These are phyloP conservation scores for Heptranchias perlo DNA, from an alignment of 2,113 vertebrate genomes.

Conservation along the genomic window DNA sequence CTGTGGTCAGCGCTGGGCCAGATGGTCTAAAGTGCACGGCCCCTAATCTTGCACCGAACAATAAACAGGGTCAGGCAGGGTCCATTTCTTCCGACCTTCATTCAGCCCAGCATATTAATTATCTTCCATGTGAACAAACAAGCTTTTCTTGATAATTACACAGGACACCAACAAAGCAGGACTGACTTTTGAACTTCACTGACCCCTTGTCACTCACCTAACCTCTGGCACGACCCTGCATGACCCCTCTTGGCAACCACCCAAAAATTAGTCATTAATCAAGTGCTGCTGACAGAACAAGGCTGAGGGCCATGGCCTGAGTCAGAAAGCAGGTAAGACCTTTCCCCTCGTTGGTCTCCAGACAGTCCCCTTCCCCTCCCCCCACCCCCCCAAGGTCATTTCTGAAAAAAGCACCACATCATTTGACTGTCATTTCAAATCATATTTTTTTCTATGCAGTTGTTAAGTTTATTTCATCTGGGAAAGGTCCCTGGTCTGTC, in stretches of 20 bases:
- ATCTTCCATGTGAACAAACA: constrained; percentile 53
- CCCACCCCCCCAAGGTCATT: constrained; percentile 41
- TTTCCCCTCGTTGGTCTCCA: not conserved
- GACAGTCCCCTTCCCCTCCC: constrained; percentile 39
- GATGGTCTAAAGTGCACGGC: not conserved
- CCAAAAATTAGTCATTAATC: constrained; percentile 37
- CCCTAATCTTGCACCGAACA: constrained; percentile 40
- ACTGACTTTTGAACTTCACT: constrained; percentile 60
- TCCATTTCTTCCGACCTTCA: constrained; percentile 51
- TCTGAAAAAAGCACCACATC: not conserved
- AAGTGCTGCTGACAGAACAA: constrained; percentile 27
- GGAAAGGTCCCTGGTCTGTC: no score
- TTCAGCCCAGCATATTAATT: constrained; percentile 49
- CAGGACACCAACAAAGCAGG: constrained; percentile 55
- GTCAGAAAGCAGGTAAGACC: not conserved
- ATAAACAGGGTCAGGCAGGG: constrained; percentile 45
- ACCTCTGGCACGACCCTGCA: constrained; percentile 52
- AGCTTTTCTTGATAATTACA: constrained; percentile 55
- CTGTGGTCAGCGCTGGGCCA: not conserved
- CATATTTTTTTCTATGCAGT: no score
- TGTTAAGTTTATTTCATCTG: not conserved
- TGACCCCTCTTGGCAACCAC: constrained; percentile 42
- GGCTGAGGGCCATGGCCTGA: not conserved
- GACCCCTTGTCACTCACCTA: constrained; percentile 54
- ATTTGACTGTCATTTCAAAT: no score